Base-by-base conservation (phyloP, 1,140 invertebrate genomes). In the Bacillus rossius region DNA sequence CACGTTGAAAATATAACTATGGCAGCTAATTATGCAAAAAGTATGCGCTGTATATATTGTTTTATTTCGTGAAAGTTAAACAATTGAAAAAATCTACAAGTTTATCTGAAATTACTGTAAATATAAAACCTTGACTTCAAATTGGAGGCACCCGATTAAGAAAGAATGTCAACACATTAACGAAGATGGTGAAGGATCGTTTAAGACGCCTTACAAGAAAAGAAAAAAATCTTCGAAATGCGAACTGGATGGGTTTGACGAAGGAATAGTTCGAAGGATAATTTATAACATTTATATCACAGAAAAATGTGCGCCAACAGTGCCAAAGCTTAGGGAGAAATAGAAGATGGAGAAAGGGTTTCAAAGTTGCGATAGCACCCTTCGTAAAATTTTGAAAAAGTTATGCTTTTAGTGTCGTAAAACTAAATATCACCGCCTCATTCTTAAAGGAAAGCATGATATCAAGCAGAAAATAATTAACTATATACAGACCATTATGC, bases 201-300 rank as follows among this genome's bases (percentile, higher is more conserved):
- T 48, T 17, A 22, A 17, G 10, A 48, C 8, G 5, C 45, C 45
- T 23, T 14, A 48, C 25, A n/a, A n/a, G n/a, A n/a, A n/a, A n/a
- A n/a, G n/a, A n/a, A n/a, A n/a, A n/a, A 48, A 48, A 3, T 3
- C 19, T 23, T 48, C 45, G 10, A 48, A n/a, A n/a, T 23, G 23
- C 23, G 45, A 48, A 20, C 19, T 48, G 13, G 45, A 17, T 10
- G 16, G 8, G 29, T 34, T 34, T 34, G 29, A n/a, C n/a, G n/a
- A 34, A 17, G 10, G 45, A 2, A 10, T 48, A 14, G 19, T 20
- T 48, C 8, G 10, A 2, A 17, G 10, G 8, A 8, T n/a, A n/a
- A n/a, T n/a, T n/a, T n/a, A 20, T 48, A 48, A 48, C 25, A 20
- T 48, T 14, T 48, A 48, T 48, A 48, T 48, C 5, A 48, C 8